Base-by-base conservation (phyloP, 1,140 invertebrate genomes). In the Harpegnathos saltator region DNA sequence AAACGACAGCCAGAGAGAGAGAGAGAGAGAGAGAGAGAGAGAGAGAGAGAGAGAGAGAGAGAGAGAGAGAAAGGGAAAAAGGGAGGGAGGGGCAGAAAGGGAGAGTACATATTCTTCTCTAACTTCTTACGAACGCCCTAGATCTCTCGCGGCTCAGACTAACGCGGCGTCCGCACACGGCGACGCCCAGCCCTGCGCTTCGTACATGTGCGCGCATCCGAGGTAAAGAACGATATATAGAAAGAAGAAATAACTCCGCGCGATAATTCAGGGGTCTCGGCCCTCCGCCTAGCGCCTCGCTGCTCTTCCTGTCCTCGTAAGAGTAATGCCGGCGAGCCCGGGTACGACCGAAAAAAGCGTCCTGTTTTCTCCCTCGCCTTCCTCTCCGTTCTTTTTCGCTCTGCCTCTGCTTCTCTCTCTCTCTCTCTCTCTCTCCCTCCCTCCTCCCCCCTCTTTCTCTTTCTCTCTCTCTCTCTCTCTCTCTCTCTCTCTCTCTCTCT, bases 221-320 rank as follows among this genome's bases (percentile, higher is more conserved):
- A 72, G n/a, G 58, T 44, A 48, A 87, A 85, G 65, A 61, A 85
- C 83, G 65, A 66, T 44, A 75, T 61, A 59, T 56, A 77, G 72
- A 83, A 90, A 84, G 85, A 84, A 83, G 85, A 88, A 90, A 89
- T 77, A 90, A 90, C 85, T 84, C 77, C 54, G 61, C 44, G 71
- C 85, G 87, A 91, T 90, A 90, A 91, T 90, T 91, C 85, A 87
- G 82, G 44, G 63, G 63, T 84, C 78, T 59, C 68, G 54, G 59
- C 74, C 61, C 62, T 72, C 80, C 78, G 78, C 75, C 77, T 62
- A 77, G 68, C 63, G 38, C 66, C 58, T 33, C 77, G 59, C 66
- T 80, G 77, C 71, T 44, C 38, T 85, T 87, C 71, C 83, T 83
- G 74, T 66, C 38, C 50, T 65, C 59, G 65, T 58, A 74, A 83